Evolutionary conservation across 2,113 vertebrate species (phyloP).

Genomic region (Plotosus lineatus): DNA sequence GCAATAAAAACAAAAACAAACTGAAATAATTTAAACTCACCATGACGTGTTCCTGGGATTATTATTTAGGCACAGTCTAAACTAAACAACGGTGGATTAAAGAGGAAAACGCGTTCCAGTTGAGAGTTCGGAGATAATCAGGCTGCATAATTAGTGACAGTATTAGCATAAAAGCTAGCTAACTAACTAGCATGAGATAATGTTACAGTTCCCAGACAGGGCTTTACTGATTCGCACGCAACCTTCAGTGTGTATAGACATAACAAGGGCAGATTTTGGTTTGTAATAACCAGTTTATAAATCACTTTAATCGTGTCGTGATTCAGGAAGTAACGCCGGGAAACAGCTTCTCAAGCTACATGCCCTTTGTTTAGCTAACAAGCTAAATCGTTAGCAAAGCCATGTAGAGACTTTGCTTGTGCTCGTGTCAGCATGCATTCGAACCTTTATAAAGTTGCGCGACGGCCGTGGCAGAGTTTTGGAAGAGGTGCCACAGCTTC

Average conservation of each 20-base stretch:
- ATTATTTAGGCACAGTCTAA: not conserved
- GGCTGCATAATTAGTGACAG: not conserved
- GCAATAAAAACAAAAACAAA: not conserved
- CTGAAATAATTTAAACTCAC: not conserved
- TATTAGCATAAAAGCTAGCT: not conserved
- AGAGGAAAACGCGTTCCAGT: too few relatives aligned
- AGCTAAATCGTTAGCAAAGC: not conserved
- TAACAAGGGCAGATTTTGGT: too few relatives aligned
- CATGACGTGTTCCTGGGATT: not conserved
- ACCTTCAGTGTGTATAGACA: constrained; percentile 28
- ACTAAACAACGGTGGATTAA: not conserved
- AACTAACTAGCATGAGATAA: not conserved
- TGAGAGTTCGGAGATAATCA: not conserved
- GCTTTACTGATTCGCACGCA: constrained; percentile 11
- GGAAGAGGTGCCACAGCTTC: constrained; percentile 94
- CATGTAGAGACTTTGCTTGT: not conserved
- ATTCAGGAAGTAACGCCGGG: not conserved
- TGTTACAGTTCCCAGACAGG: not conserved
- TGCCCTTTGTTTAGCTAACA: constrained; percentile 36
- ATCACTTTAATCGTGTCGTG: not conserved
- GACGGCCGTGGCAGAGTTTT: constrained; percentile 92
- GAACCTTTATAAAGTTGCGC: constrained; percentile 97
- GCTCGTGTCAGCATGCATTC: not conserved
- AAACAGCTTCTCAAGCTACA: not conserved
- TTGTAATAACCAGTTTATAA: too few relatives aligned